A percentile compares a stretch with the other conserved stretches of the same genome.
phyloP scores from a whole-genome alignment of 1,140 invertebrate species.

The Doryteuthis pealeii region DNA sequence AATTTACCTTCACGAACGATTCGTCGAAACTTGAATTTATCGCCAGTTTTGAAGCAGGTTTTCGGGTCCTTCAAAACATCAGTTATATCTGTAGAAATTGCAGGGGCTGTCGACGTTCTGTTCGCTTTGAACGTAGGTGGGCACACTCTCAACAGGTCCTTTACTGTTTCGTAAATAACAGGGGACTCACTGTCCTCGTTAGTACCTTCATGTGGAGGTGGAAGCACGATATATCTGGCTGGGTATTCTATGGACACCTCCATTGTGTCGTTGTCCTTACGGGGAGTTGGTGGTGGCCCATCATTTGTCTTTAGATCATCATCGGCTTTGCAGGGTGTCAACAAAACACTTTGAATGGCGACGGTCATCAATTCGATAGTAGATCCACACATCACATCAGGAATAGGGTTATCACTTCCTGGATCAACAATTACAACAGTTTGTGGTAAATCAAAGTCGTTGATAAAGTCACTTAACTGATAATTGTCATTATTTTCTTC shows the following conservation, averaged over 20 bases:
- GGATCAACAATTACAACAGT: neutral
- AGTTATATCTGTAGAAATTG: neutral
- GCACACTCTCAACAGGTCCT: neutral
- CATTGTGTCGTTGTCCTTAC: neutral
- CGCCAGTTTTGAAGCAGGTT: neutral
- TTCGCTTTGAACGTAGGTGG: slow-evolving; percentile 6
- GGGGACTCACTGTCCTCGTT: neutral
- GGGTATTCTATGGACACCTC: slow-evolving; percentile 6
- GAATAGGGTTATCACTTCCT: neutral
- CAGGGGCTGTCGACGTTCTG: neutral
- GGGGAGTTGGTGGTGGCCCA: neutral
- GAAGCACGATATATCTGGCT: neutral
- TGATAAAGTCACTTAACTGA: neutral
- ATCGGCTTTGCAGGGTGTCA: neutral
- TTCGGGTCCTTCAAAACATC: neutral
- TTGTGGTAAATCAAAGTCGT: slow-evolving; percentile 1
- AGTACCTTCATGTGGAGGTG: neutral
- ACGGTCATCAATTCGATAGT: neutral
- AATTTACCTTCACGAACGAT: neutral
- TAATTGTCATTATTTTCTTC: neutral
- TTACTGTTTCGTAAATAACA: neutral
- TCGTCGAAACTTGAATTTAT: neutral
- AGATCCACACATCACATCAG: neutral
- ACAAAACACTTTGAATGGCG: neutral
- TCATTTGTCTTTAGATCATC: neutral